A percentile compares a stretch with the other conserved stretches of the same genome.
These are phyloP conservation scores for Silurus aristotelis DNA, from an alignment of 2,797 vertebrate species.

Conservation along the genomic window DNA sequence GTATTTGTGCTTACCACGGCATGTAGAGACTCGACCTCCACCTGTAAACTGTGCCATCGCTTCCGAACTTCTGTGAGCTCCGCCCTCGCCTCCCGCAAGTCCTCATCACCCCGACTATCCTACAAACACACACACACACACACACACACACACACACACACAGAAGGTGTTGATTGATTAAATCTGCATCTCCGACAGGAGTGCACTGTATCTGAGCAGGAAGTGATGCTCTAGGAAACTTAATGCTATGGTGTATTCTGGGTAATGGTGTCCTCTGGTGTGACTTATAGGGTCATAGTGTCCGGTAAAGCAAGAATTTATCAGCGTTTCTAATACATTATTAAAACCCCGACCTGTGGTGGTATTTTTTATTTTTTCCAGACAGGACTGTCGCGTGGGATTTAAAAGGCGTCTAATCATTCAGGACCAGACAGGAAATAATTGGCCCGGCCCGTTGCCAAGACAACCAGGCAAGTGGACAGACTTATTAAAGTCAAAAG, in stretches of 20 bases:
- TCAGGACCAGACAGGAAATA: neutral
- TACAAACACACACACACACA: conserved; percentile 26
- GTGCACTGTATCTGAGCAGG: neutral
- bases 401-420: neutral
- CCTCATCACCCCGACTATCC: conserved; percentile 73
- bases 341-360: neutral
- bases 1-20: conserved; percentile 81
- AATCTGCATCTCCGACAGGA: neutral
- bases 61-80: conserved; percentile 85
- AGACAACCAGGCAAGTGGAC: neutral
- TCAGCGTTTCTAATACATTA: neutral
- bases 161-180: neutral
- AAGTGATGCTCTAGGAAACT: no score
- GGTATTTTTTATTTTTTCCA: neutral
- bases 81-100: conserved; percentile 83
- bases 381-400: neutral
- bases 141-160: conserved; percentile 13
- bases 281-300: neutral
- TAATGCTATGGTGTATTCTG: neutral
- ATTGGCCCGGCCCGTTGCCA: neutral
- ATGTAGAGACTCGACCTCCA: conserved; percentile 90
- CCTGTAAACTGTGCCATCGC: conserved; percentile 89
- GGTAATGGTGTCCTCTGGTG: neutral
- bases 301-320: neutral
- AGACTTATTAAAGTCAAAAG: neutral